Conservation (phyloP, 2,113 vertebrate species). For the Sylvietta virens region DNA sequence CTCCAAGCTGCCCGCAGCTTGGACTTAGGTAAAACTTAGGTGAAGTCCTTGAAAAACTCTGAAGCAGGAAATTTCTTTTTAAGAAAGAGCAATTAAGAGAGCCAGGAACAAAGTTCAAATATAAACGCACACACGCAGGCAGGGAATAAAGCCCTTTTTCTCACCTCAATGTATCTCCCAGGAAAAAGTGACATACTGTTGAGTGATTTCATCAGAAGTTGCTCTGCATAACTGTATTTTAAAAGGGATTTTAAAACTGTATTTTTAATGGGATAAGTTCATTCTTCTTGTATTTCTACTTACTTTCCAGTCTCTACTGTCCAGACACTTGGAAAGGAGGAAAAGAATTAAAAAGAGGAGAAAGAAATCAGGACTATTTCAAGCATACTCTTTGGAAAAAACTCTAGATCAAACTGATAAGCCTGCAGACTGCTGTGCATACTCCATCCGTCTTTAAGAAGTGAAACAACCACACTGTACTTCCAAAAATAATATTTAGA, state of each 20-base stretch:
- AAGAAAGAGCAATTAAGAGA: background rate
- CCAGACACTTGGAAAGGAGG: background rate
- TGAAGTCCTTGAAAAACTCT: background rate
- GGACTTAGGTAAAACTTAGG: background rate
- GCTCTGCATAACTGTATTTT: background rate
- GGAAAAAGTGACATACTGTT: background rate
- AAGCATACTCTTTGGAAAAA: background rate
- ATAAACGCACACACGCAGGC: background rate
- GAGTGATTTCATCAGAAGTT: background rate
- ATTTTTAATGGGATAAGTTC: background rate
- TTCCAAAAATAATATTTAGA: slow-evolving; percentile 32
- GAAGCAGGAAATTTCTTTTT: background rate
- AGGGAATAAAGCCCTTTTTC: background rate
- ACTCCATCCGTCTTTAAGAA: background rate
- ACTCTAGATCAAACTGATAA: slow-evolving; percentile 13
- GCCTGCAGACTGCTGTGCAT: background rate
- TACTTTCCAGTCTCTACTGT: background rate
- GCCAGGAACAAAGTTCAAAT: background rate
- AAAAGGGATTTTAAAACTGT: too few species aligned
- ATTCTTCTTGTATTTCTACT: background rate
- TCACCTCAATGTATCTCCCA: background rate
- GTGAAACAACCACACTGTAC: background rate
- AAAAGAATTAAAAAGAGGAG: background rate
- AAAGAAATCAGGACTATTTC: background rate
- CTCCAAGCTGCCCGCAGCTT: background rate